Base-by-base conservation (phyloP, 1,140 invertebrate species). In the Anastrepha ludens region DNA sequence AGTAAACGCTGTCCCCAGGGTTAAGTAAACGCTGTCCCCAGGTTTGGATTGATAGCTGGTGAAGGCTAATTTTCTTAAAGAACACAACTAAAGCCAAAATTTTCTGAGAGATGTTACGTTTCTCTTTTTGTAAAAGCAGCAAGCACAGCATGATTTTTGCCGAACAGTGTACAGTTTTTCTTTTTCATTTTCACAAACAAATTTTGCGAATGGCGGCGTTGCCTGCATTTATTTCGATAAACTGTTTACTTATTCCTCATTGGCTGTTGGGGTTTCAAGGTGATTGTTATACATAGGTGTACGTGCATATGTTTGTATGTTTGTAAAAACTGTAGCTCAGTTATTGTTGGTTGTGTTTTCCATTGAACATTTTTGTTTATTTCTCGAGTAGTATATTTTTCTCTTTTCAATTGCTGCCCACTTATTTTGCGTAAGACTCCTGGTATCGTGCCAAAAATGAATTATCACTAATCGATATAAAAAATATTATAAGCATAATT, bases 381-480 rank as follows among this genome's bases (percentile, higher is more conserved):
- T 55, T 55, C 50, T 55, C 11, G 11, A 55, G 50, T 55, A 11
- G 6, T 55, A 55, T 55, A 8, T 74, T 74, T 74, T 15, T 17
- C 15, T 17, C 41, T 15, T 74, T 74, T 74, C 67, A 17, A 11
- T 41, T 74, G 39, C 13, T 44, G 67, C 6, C 67, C 44, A 15
- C 8, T 13, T 17, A 5, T 2, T 55, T 62, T 62, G 9, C n/a
- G 8, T 39, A 29, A 55, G n/a, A 3, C 55, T 81, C 17, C 20
- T 81, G 44, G 74, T 81, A 55, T 81, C 74, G 74, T 81, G 74
- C 74, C 74, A 81, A 81, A 81, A 81, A 81, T 55, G 44, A 55
- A 55, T 55, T 81, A 81, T 81, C 50, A 55, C 47, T 11, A 50
- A 81, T 81, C 74, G 74, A 81, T 81, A 81, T 6, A 55, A 29